Evolutionary conservation across 64 coral and sea anemone species (phyloP).

Genomic region (Dendrophyllia cribrosa): DNA sequence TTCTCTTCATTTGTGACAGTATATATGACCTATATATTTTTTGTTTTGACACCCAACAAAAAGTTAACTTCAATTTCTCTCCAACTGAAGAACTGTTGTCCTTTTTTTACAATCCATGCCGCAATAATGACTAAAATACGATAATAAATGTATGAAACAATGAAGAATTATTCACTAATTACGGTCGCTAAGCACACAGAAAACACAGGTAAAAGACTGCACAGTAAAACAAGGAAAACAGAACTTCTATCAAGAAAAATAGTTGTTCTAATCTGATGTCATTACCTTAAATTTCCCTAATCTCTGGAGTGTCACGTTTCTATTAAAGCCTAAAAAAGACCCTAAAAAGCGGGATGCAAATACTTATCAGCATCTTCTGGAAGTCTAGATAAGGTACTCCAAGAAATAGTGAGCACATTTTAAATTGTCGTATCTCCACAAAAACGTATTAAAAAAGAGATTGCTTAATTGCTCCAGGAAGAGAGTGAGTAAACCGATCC

Average conservation of each 20-base stretch:
- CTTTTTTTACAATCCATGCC: background rate
- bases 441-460: conserved; percentile 15
- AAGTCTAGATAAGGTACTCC: conserved; percentile 1
- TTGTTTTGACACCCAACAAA: background rate
- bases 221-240: background rate
- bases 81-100: background rate
- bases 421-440: conserved; percentile 8
- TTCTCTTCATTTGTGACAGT: background rate
- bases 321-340: background rate
- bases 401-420: background rate
- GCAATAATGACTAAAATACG: background rate
- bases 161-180: background rate
- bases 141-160: background rate
- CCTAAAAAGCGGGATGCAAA: background rate
- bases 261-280: background rate
- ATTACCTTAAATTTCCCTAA: background rate
- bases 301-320: background rate
- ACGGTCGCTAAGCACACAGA: background rate
- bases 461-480: conserved; percentile 29
- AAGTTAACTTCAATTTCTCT: background rate
- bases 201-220: background rate
- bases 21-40: too few relatives aligned
- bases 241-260: background rate
- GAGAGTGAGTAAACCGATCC: conserved; percentile 54
- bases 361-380: background rate